phyloP scores from a whole-genome alignment of 2,113 vertebrate genomes.

The Sula dactylatra region DNA sequence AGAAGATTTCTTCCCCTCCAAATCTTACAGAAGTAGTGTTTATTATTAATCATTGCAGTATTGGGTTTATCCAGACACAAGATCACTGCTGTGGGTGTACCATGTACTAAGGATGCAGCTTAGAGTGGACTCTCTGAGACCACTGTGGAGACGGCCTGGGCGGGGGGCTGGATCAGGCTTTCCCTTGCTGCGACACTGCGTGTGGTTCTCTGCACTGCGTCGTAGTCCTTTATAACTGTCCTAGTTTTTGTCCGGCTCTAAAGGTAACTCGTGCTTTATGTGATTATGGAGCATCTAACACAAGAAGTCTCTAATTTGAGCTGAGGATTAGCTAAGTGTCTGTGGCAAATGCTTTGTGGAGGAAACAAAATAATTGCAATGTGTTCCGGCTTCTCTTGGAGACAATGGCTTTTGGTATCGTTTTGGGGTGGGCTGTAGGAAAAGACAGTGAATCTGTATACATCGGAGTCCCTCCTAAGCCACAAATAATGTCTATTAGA shows the following conservation, averaged over 20 bases:
- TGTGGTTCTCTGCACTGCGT: background rate
- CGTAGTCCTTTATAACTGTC: background rate
- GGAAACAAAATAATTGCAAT: background rate
- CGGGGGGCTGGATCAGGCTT: background rate
- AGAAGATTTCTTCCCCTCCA: background rate
- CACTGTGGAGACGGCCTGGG: background rate
- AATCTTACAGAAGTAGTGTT: background rate
- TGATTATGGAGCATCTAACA: background rate
- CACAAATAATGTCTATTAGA: background rate
- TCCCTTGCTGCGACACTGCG: background rate
- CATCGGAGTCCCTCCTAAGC: background rate
- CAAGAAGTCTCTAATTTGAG: background rate
- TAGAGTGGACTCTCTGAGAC: background rate
- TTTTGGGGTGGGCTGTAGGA: background rate
- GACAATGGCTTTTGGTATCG: accelerated
- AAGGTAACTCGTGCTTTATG: background rate
- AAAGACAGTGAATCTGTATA: background rate
- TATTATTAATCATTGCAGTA: background rate
- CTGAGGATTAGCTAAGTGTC: background rate
- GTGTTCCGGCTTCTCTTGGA: background rate
- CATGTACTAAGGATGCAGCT: background rate
- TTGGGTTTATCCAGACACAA: background rate
- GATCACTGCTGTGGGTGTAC: background rate
- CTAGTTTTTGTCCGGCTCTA: background rate
- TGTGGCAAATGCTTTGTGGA: background rate